Evolutionary conservation across 2,888 invertebrate genomes (phyloP).

Genomic region (Germaria angustata): DNA sequence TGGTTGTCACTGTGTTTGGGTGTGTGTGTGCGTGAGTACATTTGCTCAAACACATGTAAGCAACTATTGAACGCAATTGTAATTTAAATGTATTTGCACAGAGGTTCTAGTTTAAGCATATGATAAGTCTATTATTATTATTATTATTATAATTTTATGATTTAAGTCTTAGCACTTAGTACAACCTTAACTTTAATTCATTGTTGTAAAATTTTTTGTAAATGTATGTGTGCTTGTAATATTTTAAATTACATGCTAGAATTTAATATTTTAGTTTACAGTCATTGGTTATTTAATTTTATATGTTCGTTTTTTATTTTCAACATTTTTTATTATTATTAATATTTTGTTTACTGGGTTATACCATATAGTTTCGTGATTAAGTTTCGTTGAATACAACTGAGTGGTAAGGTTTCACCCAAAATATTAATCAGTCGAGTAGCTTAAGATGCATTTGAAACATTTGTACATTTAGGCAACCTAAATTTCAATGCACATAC

Average conservation of each 20-base stretch:
- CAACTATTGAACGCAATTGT: not conserved
- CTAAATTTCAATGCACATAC: slow-evolving; percentile 67
- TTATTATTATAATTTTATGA: not conserved
- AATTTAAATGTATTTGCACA: slow-evolving; percentile 11
- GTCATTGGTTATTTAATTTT: slow-evolving; percentile 16
- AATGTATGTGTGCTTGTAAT: not conserved
- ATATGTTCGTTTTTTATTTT: not conserved
- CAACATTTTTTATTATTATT: not conserved
- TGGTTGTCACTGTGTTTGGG: not conserved
- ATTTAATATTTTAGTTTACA: slow-evolving; percentile 6
- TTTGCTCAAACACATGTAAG: not conserved
- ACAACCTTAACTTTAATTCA: slow-evolving; percentile 11
- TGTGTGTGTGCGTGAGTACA: not conserved
- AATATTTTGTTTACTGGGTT: slow-evolving; percentile 35
- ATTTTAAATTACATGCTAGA: not conserved
- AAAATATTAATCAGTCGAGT: slow-evolving; percentile 48
- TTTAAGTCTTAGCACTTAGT: slow-evolving; percentile 23
- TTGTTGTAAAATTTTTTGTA: not conserved
- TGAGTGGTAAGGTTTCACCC: slow-evolving; percentile 5
- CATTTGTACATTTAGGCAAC: slow-evolving; percentile 70
- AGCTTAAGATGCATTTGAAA: slow-evolving; percentile 66
- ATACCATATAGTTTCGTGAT: slow-evolving; percentile 8
- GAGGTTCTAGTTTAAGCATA: slow-evolving; percentile 47
- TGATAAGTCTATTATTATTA: slow-evolving; percentile 19
- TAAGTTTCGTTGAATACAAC: slow-evolving; percentile 15